Conservation (phyloP, 2,888 invertebrate genomes). For the Drosophila setosimentum region DNA sequence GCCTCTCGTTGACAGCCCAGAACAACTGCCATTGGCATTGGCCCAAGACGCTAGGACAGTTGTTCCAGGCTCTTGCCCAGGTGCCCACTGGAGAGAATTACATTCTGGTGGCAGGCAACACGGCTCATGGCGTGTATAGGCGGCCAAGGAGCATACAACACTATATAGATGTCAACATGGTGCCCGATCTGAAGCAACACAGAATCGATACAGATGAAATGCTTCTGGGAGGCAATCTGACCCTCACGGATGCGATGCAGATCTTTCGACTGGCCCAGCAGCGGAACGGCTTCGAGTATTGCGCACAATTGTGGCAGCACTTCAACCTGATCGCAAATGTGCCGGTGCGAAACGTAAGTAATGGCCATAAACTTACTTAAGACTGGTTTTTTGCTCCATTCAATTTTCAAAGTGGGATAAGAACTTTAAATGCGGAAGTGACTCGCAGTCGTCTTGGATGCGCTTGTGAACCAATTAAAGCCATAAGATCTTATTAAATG, state of each 20-base stretch:
- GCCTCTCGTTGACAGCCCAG: slow-evolving; percentile 13
- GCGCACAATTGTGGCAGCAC: slow-evolving; percentile 86
- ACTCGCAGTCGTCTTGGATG: background rate
- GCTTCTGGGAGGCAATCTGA: slow-evolving; percentile 84
- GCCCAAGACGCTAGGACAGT: slow-evolving; percentile 69
- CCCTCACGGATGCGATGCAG: slow-evolving; percentile 86
- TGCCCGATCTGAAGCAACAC: slow-evolving; percentile 87
- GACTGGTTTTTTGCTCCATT: background rate
- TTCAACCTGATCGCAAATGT: slow-evolving; percentile 89
- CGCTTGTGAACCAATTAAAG: background rate
- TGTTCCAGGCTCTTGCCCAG: slow-evolving; percentile 82
- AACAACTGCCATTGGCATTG: slow-evolving; percentile 74
- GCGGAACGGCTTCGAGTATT: slow-evolving; percentile 86
- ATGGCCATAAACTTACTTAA: slow-evolving; percentile 44
- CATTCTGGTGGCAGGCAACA: slow-evolving; percentile 92
- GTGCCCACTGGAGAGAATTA: slow-evolving; percentile 85
- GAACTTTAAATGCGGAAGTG: slow-evolving; percentile 4
- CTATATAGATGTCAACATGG: slow-evolving; percentile 88
- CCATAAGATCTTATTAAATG: background rate
- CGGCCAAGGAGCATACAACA: slow-evolving; percentile 81
- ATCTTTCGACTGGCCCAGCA: slow-evolving; percentile 80
- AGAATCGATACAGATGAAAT: slow-evolving; percentile 77
- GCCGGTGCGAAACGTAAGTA: slow-evolving; percentile 89
- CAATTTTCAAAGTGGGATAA: background rate
- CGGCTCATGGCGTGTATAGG: slow-evolving; percentile 89